Base-by-base conservation (phyloP, 2,888 invertebrate genomes). In the Ectobius pallidus region DNA sequence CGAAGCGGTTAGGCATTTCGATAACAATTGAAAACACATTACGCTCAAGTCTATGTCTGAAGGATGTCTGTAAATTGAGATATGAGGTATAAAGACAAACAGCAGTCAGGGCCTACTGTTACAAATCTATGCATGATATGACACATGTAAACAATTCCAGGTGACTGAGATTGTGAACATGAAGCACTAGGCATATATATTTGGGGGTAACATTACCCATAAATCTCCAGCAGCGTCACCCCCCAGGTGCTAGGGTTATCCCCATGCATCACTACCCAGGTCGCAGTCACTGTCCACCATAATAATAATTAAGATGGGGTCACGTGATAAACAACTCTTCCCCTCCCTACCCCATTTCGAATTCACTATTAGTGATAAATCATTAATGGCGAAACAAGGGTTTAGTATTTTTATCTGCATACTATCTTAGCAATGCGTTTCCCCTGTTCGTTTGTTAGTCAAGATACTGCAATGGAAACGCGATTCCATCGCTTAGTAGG, bases 291-390 rank as follows among this genome's bases (percentile, higher is more conserved):
- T 3, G 27, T 30, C 30, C 58, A 16, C 27, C 27, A 65, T 46
- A 65, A 65, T 46, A 46, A 71, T 67, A 67, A 71, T 71, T 71
- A 71, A 71, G 71, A 71, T 67, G 39, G 58, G 67, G 71, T 65
- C 71, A 55, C 18, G 22, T 71, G 67, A 67, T 67, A 44, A 58
- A 58, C 27, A 4, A 46, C n/a, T 14, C 46, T n/a, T 46, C 11
- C 3, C n/a, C 11, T 34, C 34, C 11, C 30, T 25, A 27, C 30
- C 22, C 30, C 16, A 63, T 42, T 20, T 22, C 63, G 25, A 42
- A 34, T 42, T 63, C 63, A 22, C 63, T 34, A 18, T 63, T 63
- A 63, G 42, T 42, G 52, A 30, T 63, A 63, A 63, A 42, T 42
- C 63, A 42, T 30, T 42, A 63, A 42, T 25, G 42, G 20, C 42